Evolutionary conservation across 2,797 vertebrate genomes (phyloP).

Genomic region (Harpagifer antarcticus): DNA sequence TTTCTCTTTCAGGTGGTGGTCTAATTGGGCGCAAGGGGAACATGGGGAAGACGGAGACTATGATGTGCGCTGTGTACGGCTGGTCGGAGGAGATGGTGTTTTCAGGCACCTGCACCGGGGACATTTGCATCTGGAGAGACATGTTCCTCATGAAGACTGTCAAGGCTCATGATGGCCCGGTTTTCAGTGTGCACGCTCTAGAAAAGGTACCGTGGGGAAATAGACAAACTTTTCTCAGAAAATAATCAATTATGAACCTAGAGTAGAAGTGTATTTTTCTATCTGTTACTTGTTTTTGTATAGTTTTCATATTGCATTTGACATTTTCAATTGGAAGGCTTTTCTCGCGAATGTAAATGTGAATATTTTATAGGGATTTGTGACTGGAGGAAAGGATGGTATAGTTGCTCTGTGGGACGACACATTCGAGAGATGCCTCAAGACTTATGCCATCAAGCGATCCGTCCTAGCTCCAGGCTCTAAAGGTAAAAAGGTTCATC

Average conservation of each 20-base stretch:
- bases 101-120: slow-evolving; percentile 95
- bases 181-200: slow-evolving; percentile 97
- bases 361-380: slow-evolving; percentile 89
- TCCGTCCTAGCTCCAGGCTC: slow-evolving; percentile 96
- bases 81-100: slow-evolving; percentile 99
- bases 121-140: slow-evolving; percentile 99
- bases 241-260: neutral
- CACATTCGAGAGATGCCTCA: slow-evolving; percentile 97
- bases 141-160: slow-evolving; percentile 97
- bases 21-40: slow-evolving; percentile 95
- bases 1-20: slow-evolving; percentile 88
- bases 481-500: slow-evolving; percentile 88
- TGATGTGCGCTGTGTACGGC: slow-evolving; percentile 98
- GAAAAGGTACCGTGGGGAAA: slow-evolving; percentile 90
- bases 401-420: slow-evolving; percentile 98
- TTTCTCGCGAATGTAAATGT: slow-evolving; percentile 34
- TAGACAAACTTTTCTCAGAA: neutral
- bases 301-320: slow-evolving; percentile 10
- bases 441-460: slow-evolving; percentile 98
- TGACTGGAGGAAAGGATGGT: slow-evolving; percentile 98
- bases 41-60: slow-evolving; percentile 94
- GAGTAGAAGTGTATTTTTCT: neutral
- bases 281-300: neutral
- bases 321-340: slow-evolving; percentile 10
- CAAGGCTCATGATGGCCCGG: slow-evolving; percentile 97